Evolutionary conservation across 1,140 invertebrate genomes (phyloP).

Genomic region (Cydia pomonella): DNA sequence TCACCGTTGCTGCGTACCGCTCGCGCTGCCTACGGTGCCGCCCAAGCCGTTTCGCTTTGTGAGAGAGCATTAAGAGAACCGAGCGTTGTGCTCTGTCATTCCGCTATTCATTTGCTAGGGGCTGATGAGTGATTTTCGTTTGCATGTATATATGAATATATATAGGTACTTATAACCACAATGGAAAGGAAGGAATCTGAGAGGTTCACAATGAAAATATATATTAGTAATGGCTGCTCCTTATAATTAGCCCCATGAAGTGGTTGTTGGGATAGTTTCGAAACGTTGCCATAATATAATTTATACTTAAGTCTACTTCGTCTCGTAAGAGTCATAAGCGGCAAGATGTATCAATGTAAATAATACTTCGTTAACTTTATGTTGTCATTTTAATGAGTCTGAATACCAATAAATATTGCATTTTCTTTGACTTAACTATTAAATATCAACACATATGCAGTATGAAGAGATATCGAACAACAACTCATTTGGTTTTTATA

Average conservation of each 20-base stretch:
- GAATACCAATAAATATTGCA: too few species aligned
- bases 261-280: neutral
- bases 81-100: conserved; percentile 76
- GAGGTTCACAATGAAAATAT: neutral
- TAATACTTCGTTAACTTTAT: too few species aligned
- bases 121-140: conserved; percentile 51
- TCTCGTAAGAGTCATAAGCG: too few species aligned
- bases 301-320: too few species aligned
- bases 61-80: conserved; percentile 75
- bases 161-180: conserved; percentile 1
- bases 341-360: too few species aligned
- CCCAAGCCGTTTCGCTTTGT: conserved; percentile 76
- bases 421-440: too few species aligned
- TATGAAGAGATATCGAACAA: too few species aligned
- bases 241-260: neutral
- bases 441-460: too few species aligned
- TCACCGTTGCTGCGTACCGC: conserved; percentile 68
- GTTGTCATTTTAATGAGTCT: too few species aligned
- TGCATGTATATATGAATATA: conserved; percentile 26
- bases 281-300: neutral
- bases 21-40: conserved; percentile 55
- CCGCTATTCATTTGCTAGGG: conserved; percentile 74
- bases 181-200: neutral
- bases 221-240: neutral
- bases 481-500: too few species aligned